Evolutionary conservation across 2,113 vertebrate species (phyloP).

Genomic region (Phrynosoma blainvillii): DNA sequence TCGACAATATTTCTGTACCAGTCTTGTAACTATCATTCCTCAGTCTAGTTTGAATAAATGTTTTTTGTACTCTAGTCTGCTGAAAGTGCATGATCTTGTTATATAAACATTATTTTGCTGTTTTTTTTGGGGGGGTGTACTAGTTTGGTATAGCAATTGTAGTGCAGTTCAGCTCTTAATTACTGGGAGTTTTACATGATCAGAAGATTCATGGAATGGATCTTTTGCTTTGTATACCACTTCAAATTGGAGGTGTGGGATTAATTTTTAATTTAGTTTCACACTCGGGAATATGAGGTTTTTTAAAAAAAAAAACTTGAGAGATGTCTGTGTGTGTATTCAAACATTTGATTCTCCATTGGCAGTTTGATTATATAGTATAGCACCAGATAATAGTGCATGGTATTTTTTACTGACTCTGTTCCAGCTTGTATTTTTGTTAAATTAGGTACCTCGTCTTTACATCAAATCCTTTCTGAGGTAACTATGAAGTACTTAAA

Average conservation of each 20-base stretch:
- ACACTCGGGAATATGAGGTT: neutral
- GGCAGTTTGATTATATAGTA: neutral
- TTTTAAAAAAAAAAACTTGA: neutral
- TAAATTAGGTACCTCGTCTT: neutral
- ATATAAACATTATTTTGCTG: slow-evolving; percentile 49
- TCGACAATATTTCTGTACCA: slow-evolving; percentile 41
- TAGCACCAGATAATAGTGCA: neutral
- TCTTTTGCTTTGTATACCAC: neutral
- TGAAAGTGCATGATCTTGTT: slow-evolving; percentile 41
- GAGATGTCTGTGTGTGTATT: neutral
- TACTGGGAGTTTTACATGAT: slow-evolving; percentile 9
- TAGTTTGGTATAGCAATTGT: slow-evolving; percentile 38
- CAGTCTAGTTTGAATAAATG: slow-evolving; percentile 54
- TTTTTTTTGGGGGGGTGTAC: slow-evolving; percentile 38
- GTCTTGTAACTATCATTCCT: slow-evolving; percentile 33
- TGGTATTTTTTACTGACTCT: neutral
- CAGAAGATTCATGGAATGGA: neutral
- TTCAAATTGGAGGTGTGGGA: neutral
- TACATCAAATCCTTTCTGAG: slow-evolving; percentile 38
- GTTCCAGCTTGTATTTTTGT: neutral
- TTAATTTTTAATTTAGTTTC: slow-evolving; percentile 18
- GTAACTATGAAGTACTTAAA: slow-evolving; percentile 15
- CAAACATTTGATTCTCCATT: neutral
- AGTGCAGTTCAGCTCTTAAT: slow-evolving; percentile 51
- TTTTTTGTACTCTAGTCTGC: slow-evolving; percentile 39